Evolutionary conservation across 1,140 invertebrate species (phyloP), one percentile per base, ranked within the genome.

Genomic region (Habropoda laboriosa): DNA sequence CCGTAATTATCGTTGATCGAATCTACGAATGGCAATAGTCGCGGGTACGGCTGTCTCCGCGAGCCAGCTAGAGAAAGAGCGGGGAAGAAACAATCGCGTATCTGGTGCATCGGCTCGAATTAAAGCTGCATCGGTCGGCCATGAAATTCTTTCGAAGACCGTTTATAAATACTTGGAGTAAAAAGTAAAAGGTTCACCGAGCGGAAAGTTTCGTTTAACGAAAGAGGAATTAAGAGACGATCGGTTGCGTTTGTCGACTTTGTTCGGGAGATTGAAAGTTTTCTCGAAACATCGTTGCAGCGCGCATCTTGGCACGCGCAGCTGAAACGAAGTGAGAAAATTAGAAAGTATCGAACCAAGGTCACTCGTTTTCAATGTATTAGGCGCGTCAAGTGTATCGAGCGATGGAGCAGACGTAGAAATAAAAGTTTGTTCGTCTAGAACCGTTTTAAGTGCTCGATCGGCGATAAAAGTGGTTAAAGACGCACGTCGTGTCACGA

Each of bases 1-100:
- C 82, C 85, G 82, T 80, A 89, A 89, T 90, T 55, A 77, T 85
- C 61, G 60, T 72, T 58, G 64, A 70, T 57, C 71, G 75, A 58
- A 81, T 81, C 83, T 71, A 38, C 67, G 73, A 81, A 75, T 57
- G 74, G 45, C 73, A 30, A 61, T 72, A 70, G 66, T n/a, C 24
- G 66, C 55, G 18, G 51, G 40, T 58, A 58, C 51, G 40, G 13
- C 35, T 53, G 51, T 35, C 18, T 13, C 8, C 8, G 16, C 27
- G 32, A 42, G 42, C 32, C 51, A 24, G 40, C 24, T 79, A 64
- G 79, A 67, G 73, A 84, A 79, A 72, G 51, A 76, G 73, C 49
- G 49, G 42, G 55, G 47, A 60, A 21, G 75, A 60, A 87, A 68
- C 64, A 73, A 73, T 74, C 40, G 68, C 49, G 18, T 60, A 35